Conservation (phyloP, 2,797 vertebrate species). For the Anniella stebbinsi region DNA sequence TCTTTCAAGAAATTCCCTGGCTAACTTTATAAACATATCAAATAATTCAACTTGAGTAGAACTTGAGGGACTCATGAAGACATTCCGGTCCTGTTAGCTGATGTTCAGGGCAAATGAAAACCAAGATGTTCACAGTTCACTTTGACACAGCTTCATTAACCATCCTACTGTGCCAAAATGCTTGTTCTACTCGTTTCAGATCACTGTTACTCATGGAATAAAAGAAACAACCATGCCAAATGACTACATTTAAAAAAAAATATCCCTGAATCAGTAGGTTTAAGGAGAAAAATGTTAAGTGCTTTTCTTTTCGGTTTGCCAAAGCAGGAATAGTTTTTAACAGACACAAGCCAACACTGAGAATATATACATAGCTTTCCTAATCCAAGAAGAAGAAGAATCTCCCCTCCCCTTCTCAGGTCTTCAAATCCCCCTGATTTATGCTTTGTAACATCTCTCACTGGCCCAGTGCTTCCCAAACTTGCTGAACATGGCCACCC, state of each 20-base stretch:
- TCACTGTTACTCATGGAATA: constrained; percentile 19
- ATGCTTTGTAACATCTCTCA: not conserved
- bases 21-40: not conserved
- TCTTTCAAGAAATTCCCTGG: not conserved
- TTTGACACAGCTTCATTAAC: not conserved
- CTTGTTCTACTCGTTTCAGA: constrained; percentile 14
- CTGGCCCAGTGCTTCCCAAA: constrained; percentile 7
- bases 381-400: constrained; percentile 17
- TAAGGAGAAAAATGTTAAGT: constrained; percentile 48
- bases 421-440: not conserved
- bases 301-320: constrained; percentile 64
- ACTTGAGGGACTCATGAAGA: not conserved
- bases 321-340: constrained; percentile 59
- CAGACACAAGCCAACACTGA: constrained; percentile 48
- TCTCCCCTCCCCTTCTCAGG: not conserved
- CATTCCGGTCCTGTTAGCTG: not conserved
- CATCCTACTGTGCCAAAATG: not conserved
- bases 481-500: no score
- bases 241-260: not conserved
- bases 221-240: constrained; percentile 15
- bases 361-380: constrained; percentile 41
- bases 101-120: constrained; percentile 2
- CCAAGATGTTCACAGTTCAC: not conserved
- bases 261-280: constrained; percentile 50
- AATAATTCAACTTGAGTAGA: constrained; percentile 5